These are phyloP conservation scores for Lepidochitona cinerea DNA, from an alignment of 2,888 invertebrate genomes.

Conservation along the genomic window DNA sequence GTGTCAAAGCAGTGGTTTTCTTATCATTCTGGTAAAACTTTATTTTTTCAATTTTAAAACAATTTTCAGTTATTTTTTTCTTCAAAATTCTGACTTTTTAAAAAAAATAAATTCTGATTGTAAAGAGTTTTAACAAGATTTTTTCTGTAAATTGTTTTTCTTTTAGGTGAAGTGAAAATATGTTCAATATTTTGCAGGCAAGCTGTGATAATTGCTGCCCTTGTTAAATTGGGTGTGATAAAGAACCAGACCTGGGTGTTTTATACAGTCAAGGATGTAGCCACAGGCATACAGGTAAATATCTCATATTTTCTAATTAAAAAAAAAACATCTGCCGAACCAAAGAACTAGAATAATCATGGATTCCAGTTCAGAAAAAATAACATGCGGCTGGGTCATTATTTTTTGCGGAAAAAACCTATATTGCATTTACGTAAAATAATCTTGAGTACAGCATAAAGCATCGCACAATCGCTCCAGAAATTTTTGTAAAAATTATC, in stretches of 20 bases:
- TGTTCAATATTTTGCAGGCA: slow-evolving; percentile 84
- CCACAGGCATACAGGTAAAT: slow-evolving; percentile 87
- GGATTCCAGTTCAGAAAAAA: no score
- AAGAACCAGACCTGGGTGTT: slow-evolving; percentile 79
- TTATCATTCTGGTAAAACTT: slow-evolving; percentile 95
- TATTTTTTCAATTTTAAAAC: background rate
- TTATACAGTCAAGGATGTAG: slow-evolving; percentile 80
- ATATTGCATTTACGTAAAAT: no score
- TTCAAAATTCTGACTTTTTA: no score
- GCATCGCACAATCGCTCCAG: background rate
- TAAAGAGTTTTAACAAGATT: no score
- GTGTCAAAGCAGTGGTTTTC: slow-evolving; percentile 97
- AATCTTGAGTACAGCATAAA: no score
- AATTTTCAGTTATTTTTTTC: background rate
- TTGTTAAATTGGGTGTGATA: slow-evolving; percentile 88
- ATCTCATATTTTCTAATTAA: no score
- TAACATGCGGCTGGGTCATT: no score
- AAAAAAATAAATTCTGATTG: no score
- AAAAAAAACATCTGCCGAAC: no score
- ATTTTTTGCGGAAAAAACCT: background rate
- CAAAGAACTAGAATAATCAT: no score
- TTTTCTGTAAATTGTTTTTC: no score
- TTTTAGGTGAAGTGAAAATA: no score
- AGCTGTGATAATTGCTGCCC: slow-evolving; percentile 88
- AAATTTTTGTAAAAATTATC: background rate